Percentiles rank a stretch among this genome's conserved stretches.
Evolutionary conservation across 2,113 vertebrate species (phyloP).

Genomic region (Choloepus hoffmanni): DNA sequence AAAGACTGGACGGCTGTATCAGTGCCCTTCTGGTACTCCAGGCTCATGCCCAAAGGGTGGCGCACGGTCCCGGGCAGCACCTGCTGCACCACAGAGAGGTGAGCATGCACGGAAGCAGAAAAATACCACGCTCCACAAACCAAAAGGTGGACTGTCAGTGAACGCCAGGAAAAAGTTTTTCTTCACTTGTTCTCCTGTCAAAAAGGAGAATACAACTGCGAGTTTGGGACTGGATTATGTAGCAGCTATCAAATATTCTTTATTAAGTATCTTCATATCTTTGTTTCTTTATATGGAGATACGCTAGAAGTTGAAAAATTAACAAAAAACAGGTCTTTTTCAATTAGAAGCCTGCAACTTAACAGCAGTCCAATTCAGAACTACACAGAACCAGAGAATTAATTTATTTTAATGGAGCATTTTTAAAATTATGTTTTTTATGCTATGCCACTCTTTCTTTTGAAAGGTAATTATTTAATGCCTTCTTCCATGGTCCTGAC

Average conservation of each 20-base stretch:
- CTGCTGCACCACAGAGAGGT: background rate
- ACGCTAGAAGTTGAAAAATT: background rate
- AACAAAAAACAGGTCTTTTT: background rate
- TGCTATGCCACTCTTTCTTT: background rate
- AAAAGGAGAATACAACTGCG: background rate
- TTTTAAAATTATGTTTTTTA: conserved; percentile 19
- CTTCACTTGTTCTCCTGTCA: background rate
- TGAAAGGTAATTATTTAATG: background rate
- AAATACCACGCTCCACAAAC: background rate
- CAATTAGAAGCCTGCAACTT: background rate
- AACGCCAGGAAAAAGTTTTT: background rate
- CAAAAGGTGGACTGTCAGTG: background rate
- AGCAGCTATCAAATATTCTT: background rate
- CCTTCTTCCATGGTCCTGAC: background rate
- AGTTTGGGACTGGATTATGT: background rate
- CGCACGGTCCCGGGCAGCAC: background rate
- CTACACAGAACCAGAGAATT: background rate
- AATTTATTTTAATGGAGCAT: background rate
- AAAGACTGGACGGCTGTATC: background rate
- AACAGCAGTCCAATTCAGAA: conserved; percentile 33
- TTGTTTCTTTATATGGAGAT: background rate
- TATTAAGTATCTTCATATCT: background rate
- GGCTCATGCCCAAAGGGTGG: fast-evolving
- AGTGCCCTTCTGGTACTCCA: background rate
- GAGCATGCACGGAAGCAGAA: background rate